phyloP scores from a whole-genome alignment of 2,113 vertebrate species.

The Myrmecophaga tridactyla region DNA sequence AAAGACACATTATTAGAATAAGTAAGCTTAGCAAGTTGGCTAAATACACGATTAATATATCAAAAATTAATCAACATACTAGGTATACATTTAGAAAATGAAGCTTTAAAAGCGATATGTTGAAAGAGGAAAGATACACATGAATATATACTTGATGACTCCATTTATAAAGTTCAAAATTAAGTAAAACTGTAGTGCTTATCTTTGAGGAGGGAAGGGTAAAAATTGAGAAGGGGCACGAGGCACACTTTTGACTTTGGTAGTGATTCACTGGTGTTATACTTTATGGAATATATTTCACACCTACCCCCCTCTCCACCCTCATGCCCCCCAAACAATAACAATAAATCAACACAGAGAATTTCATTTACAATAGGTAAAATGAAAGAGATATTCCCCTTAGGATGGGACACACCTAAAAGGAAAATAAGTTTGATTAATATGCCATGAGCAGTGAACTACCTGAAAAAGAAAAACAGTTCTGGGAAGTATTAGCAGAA shows the following conservation, averaged over 20 bases:
- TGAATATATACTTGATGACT: neutral
- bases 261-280: neutral
- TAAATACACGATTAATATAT: neutral
- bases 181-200: neutral
- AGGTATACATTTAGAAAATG: neutral
- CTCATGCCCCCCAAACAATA: too few relatives aligned
- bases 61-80: neutral
- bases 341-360: neutral
- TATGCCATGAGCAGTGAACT: too few relatives aligned
- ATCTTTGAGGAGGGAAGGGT: neutral
- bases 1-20: neutral
- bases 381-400: neutral
- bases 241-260: neutral
- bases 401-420: neutral
- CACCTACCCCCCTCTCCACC: too few relatives aligned
- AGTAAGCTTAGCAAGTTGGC: neutral
- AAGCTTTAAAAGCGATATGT: neutral
- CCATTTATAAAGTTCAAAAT: neutral
- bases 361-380: neutral
- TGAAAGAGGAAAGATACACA: neutral
- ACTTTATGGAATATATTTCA: neutral
- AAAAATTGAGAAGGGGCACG: neutral
- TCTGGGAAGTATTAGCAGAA: neutral
- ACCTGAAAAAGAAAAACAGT: neutral
- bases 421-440: too few relatives aligned